Evolutionary conservation across 2,797 vertebrate genomes (phyloP), one percentile per base, ranked within the genome.

Genomic region (Poeciliopsis infans): DNA sequence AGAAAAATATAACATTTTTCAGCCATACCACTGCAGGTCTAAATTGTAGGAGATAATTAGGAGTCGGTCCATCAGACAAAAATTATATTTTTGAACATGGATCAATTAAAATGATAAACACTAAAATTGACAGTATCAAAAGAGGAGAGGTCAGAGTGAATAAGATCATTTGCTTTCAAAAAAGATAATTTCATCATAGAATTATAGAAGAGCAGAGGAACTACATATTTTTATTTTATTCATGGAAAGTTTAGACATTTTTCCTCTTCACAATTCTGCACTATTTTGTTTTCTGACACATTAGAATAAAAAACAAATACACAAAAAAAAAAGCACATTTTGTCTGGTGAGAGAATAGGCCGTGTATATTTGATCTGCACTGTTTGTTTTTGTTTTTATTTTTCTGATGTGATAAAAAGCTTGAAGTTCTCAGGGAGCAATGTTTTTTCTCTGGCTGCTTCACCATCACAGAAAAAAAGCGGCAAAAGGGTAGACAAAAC

Each of bases 401-500:
- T 59, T 18, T 39, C 36, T 66, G 13, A 69, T 45, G 1, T 39
- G 78, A 81, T 25, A 55, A 47, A 31, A 83, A 36, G 31, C 36
- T 70, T 5, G 25, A 49, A 0, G 23, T 49, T 75, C 4, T 68
- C 33, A 75, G 55, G n/a, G 39, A 78, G 66, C 41, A 75, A 43
- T 25, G 75, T 39, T 78, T 81, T 61, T 20, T 70, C 55, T 78
- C 31, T 70, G 59, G 23, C 43, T 59, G 41, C 41, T 23, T 25
- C 55, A 41, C 13, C 59, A 2, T 75, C 61, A 76, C 73, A 79
- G 59, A 85, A 69, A 79, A 53, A 66, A 18, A 82, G 49, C 13
- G 66, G 47, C 55, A 74, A 61, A 41, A 74, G 55, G 77, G 84
- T 85, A 92, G 88, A 92, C 91, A 90, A 82, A 90, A 89, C 86